Evolutionary conservation across 2,888 invertebrate genomes (phyloP).

Genomic region (Drosophila pseudotakahashii): DNA sequence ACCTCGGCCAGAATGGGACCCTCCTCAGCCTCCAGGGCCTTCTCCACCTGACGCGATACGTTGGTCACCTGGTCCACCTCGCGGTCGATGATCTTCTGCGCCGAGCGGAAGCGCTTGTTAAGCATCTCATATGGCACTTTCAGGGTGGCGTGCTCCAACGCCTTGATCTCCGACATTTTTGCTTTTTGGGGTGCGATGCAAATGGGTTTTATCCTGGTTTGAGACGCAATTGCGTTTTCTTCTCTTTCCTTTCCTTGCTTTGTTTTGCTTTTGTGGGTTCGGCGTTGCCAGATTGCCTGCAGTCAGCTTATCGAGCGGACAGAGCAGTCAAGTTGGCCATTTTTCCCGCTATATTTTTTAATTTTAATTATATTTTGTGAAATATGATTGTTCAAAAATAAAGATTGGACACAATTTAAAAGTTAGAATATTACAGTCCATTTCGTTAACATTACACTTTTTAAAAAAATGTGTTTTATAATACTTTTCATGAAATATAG

Average conservation of each 20-base stretch:
- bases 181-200: conserved; percentile 1
- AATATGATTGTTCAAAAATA: too few species aligned
- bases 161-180: conserved; percentile 95
- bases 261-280: conserved; percentile 31
- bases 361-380: neutral
- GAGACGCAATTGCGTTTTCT: conserved; percentile 42
- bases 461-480: too few species aligned
- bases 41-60: conserved; percentile 88
- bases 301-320: conserved; percentile 1
- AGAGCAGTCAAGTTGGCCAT: neutral
- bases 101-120: conserved; percentile 97
- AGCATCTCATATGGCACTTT: conserved; percentile 99
- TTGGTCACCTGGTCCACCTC: conserved; percentile 95
- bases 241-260: conserved; percentile 25
- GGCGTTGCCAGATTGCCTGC: conserved; percentile 22
- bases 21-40: conserved; percentile 83
- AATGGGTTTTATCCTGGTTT: conserved; percentile 16
- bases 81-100: conserved; percentile 96
- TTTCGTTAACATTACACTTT: too few species aligned
- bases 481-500: neutral
- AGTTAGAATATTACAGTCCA: too few species aligned
- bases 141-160: conserved; percentile 97
- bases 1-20: conserved; percentile 87
- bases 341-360: neutral
- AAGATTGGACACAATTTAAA: too few species aligned